These are phyloP conservation scores for Falco concolor DNA, from an alignment of 2,797 vertebrate species.

Conservation along the genomic window DNA sequence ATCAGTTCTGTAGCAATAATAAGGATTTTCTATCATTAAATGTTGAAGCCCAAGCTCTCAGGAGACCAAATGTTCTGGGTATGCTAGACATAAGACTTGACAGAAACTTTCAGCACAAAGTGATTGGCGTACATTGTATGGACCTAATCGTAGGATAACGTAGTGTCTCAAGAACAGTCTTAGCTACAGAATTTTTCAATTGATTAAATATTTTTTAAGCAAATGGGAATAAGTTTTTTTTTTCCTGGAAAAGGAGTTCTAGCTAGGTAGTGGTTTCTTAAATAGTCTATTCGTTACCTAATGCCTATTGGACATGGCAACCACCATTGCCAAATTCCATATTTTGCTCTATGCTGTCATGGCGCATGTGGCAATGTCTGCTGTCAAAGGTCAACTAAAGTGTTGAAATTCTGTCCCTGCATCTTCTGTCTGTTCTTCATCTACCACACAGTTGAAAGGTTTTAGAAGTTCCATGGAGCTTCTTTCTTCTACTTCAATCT, in stretches of 20 bases:
- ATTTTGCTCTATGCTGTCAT: not conserved
- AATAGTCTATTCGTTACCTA: not conserved
- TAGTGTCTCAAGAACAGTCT: not conserved
- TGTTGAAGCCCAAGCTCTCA: not conserved
- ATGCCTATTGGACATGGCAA: not conserved
- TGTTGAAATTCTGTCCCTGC: not conserved
- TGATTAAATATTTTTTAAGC: not conserved
- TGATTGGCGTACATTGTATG: not conserved
- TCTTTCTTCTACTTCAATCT: no score
- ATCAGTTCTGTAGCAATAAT: conserved; percentile 42
- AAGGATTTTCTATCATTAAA: conserved; percentile 45
- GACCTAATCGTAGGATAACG: not conserved
- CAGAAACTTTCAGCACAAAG: not conserved
- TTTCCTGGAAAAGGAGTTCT: not conserved
- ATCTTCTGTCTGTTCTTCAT: not conserved
- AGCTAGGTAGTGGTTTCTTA: not conserved
- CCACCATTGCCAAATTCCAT: not conserved
- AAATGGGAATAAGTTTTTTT: not conserved
- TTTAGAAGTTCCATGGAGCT: not conserved
- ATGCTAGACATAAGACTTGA: not conserved
- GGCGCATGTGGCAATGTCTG: not conserved
- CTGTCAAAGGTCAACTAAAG: not conserved
- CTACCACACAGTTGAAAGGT: not conserved
- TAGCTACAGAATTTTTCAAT: not conserved
- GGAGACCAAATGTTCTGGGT: conserved; percentile 35